Base-by-base conservation (phyloP, 2,113 vertebrate species). In the Syngnathus floridae region DNA sequence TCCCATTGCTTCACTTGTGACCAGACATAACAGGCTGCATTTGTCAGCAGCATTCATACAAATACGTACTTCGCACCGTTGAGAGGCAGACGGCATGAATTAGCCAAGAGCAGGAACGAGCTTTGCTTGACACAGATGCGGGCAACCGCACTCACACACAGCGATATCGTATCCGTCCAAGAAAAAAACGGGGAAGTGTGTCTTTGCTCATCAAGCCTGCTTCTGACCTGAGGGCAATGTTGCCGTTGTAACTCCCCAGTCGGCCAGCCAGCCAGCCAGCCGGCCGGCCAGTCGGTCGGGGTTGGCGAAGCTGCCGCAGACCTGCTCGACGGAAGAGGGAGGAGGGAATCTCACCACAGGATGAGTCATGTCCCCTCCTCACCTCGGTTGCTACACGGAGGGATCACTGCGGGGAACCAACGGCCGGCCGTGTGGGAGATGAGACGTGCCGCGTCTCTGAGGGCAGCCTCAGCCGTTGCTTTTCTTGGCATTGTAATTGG, bases 191-290 rank as follows among this genome's bases (percentile, higher is more conserved):
- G 9, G 60, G 74, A 72, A 73, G 72, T 61, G 69, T 69, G 68
- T 70, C 70, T 82, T 76, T 22, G 72, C 84, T 82, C 80, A 84
- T 82, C 79, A 83, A 79, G 75, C 64, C 82, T 76, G 87, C 83
- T 89, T 90, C 84, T 90, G 86, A 88, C 87, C 86, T 13, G 51
- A 74, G 85, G 89, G 84, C 86, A 51, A 83, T 31, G 66, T 76
- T 82, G 85, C 80, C 79, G 74, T 77, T 72, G 70, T 79, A 81
- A 78, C 82, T 86, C 82, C 21, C 69, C 49, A 84, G 77, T 82
- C 82, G 84, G 69, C 67, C 67, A 75, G 75, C 65, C 76, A 75
- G 26, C 26, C 26, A 31, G 26, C 26, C 26, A 31, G 26, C 26
- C 26, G 26, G 73, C 1, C 6, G 38, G 5, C 2, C 38, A 4